Percentiles rank a stretch among this genome's conserved stretches.
These are phyloP conservation scores for Chionoecetes opilio DNA, from an alignment of 1,140 invertebrate species.

Conservation along the genomic window DNA sequence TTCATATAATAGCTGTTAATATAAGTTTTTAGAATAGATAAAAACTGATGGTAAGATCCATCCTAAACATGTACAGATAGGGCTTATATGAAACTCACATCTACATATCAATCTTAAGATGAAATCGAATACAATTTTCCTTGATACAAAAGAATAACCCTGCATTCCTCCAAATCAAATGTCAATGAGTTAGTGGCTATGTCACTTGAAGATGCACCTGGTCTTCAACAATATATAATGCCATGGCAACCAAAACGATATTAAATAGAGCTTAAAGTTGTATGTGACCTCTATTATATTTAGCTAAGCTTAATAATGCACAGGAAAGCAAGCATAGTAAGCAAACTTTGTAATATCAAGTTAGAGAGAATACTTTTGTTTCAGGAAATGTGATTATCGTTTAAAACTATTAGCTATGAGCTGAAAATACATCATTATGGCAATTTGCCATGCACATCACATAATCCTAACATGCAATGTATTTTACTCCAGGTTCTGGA, in stretches of 20 bases:
- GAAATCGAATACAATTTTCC: no score
- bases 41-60: background rate
- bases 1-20: background rate
- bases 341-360: background rate
- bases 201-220: background rate
- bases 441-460: background rate
- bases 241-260: no score
- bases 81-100: background rate
- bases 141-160: no score
- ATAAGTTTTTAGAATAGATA: background rate
- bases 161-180: no score
- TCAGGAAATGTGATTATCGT: background rate
- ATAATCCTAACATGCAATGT: background rate
- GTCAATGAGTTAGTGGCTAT: background rate
- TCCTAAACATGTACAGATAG: background rate
- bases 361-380: constrained; percentile 30
- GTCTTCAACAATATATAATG: background rate
- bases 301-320: background rate
- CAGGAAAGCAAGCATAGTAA: background rate
- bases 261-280: background rate
- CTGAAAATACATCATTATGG: background rate
- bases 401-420: background rate
- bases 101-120: background rate
- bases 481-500: background rate
- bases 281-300: background rate